phyloP scores from a whole-genome alignment of 2,888 invertebrate genomes.

The Girardia tigrina region DNA sequence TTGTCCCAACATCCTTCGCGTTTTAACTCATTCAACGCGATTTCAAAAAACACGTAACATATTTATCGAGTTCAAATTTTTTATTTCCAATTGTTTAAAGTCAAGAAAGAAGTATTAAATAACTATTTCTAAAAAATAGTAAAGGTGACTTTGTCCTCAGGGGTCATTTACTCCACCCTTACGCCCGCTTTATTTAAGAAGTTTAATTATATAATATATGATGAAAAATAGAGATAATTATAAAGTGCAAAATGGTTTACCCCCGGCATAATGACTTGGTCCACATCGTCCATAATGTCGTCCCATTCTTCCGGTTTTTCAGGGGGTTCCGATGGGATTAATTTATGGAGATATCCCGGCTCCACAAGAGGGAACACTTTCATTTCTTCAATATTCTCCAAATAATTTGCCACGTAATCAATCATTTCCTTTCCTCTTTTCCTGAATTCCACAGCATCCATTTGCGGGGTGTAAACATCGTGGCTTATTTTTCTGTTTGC shows the following conservation, averaged over 20 bases:
- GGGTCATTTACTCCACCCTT: too few relatives aligned
- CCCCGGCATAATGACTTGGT: constrained; percentile 44
- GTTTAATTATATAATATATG: too few relatives aligned
- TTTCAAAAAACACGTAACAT: too few relatives aligned
- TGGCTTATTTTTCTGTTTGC: background rate
- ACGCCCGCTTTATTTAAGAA: too few relatives aligned
- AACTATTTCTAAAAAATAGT: too few relatives aligned
- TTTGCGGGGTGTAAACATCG: constrained; percentile 35
- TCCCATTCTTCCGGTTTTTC: constrained; percentile 37
- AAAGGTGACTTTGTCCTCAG: too few relatives aligned
- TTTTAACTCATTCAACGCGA: too few relatives aligned
- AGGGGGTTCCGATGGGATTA: constrained; percentile 37
- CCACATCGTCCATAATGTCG: constrained; percentile 40
- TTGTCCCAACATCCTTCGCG: too few relatives aligned
- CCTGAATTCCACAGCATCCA: constrained; percentile 44
- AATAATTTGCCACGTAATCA: constrained; percentile 45
- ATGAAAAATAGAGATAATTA: too few relatives aligned
- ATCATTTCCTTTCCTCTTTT: constrained; percentile 43
- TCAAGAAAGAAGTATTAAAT: too few relatives aligned
- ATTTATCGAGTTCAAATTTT: too few relatives aligned
- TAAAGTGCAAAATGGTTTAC: constrained; percentile 38
- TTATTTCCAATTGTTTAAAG: too few relatives aligned
- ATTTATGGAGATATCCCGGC: constrained; percentile 37
- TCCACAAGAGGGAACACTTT: constrained; percentile 40
- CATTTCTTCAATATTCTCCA: constrained; percentile 41